Base-by-base conservation (phyloP, 1,140 invertebrate species). In the Stegodyphus mimosarum region DNA sequence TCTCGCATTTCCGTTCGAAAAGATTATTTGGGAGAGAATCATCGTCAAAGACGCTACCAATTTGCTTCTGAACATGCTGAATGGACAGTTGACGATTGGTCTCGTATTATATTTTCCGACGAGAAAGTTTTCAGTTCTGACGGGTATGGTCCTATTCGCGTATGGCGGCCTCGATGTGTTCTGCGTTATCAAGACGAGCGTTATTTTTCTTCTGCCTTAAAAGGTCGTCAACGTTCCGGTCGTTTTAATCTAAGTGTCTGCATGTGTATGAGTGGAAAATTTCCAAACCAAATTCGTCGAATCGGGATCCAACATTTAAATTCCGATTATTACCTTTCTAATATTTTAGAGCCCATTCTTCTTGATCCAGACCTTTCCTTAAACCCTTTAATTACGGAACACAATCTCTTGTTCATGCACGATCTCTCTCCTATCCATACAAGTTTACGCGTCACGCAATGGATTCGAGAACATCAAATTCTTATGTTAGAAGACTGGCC, bases 341-440 rank as follows among this genome's bases (percentile, higher is more conserved):
- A 15, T 9, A 67, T 13, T 67, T 17, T 17, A 67, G 17, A 17
- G 55, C 55, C 9, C 1, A 5, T 60, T 0, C 9, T 15, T 60
- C 55, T 10, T 2, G 9, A 10, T 15, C 4, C 49, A 48, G 7
- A 70, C 69, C 10, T n/a, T 79, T 6, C 48, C 55, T 6, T 18
- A 15, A 1, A 69, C 69, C 6, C 48, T 60, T 15, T 51, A 55
- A 15, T 53, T 6, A 6, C 9, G 0, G 7, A 6, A 18, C 18
- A 75, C 7, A 6, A 48, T 2, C 6, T 75, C 0, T 5, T 66
- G 11, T 86, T 81, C 50, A 69, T 81, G 60, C 85, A 86, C n/a
- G 85, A 86, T 50, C 48, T 63, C 3, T 67, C 85, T 1, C 60
- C 64, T 0, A 67, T 86, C 51, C 77, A 86, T 15, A 86, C 55